phyloP scores from a whole-genome alignment of 2,797 vertebrate species.

The Eulemur rubriventer region DNA sequence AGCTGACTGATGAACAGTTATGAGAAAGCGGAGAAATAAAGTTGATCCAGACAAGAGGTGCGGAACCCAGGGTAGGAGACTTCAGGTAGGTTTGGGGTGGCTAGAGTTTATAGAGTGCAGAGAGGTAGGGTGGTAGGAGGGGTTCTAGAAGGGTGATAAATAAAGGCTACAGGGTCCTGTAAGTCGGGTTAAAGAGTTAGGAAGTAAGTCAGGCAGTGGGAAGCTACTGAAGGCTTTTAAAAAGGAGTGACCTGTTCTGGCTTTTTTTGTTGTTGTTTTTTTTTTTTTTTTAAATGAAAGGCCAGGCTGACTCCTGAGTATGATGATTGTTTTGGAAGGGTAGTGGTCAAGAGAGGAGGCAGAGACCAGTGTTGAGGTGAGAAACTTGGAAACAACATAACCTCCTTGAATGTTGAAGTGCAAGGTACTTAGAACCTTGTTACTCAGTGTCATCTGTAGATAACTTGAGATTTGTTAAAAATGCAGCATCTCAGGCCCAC shows the following conservation, averaged over 20 bases:
- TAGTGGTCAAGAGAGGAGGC: neutral
- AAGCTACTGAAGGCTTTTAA: slow-evolving; percentile 1
- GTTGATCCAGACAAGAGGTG: neutral
- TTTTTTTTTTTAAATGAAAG: neutral
- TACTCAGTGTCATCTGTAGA: neutral
- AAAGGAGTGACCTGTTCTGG: neutral
- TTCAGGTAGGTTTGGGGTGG: neutral
- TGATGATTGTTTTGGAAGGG: neutral
- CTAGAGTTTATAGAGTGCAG: neutral
- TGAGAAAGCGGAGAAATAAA: neutral
- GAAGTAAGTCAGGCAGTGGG: neutral
- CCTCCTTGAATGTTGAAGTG: neutral
- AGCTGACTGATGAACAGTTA: neutral
- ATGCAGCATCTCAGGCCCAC: neutral
- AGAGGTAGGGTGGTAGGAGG: neutral
- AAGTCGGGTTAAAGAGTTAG: neutral
- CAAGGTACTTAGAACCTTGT: neutral
- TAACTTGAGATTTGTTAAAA: neutral
- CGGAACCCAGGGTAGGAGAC: neutral
- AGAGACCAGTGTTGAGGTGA: neutral
- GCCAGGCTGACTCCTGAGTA: neutral
- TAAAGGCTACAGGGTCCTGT: neutral
- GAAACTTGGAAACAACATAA: neutral
- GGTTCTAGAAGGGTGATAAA: neutral
- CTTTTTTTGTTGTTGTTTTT: neutral